Conservation (phyloP, 1,140 invertebrate species). For the Neomicropteryx cornuta region DNA sequence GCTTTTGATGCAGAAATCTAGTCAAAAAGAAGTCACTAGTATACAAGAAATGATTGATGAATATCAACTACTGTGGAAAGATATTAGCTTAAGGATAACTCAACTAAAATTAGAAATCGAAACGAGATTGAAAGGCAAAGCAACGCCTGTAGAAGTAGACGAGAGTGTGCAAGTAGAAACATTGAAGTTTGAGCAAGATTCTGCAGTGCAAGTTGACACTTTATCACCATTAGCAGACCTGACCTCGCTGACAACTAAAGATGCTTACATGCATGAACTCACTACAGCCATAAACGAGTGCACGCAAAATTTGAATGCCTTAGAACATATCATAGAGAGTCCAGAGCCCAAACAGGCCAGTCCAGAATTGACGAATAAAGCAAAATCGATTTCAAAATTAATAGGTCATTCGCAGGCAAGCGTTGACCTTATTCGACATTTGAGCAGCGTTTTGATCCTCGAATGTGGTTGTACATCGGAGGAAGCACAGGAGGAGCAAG, state of each 20-base stretch:
- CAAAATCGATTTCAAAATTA: conserved; percentile 49
- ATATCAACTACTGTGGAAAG: conserved; percentile 53
- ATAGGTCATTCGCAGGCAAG: conserved; percentile 59
- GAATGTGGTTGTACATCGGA: conserved; percentile 59
- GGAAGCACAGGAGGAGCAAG: conserved; percentile 52
- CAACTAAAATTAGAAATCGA: conserved; percentile 37
- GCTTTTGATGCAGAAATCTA: conserved; percentile 44
- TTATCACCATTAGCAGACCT: conserved; percentile 39
- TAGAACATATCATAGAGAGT: conserved; percentile 40
- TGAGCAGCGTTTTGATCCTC: conserved; percentile 59
- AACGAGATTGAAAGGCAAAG: conserved; percentile 20
- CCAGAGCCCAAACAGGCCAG: conserved; percentile 41
- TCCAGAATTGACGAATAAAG: conserved; percentile 37
- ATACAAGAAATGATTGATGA: conserved; percentile 56
- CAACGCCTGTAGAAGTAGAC: conserved; percentile 33
- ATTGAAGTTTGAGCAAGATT: conserved; percentile 60
- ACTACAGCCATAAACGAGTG: conserved; percentile 54
- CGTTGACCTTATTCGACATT: too few relatives aligned
- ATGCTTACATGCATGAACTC: conserved; percentile 66
- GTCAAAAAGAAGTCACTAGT: conserved; percentile 31
- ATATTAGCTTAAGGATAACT: conserved; percentile 44
- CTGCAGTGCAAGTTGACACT: conserved; percentile 68
- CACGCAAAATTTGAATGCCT: conserved; percentile 38
- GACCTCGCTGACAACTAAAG: conserved; percentile 60
- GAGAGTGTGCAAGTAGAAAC: conserved; percentile 61